Evolutionary conservation across 2,113 vertebrate species (phyloP).

Genomic region (Asarcornis scutulata): DNA sequence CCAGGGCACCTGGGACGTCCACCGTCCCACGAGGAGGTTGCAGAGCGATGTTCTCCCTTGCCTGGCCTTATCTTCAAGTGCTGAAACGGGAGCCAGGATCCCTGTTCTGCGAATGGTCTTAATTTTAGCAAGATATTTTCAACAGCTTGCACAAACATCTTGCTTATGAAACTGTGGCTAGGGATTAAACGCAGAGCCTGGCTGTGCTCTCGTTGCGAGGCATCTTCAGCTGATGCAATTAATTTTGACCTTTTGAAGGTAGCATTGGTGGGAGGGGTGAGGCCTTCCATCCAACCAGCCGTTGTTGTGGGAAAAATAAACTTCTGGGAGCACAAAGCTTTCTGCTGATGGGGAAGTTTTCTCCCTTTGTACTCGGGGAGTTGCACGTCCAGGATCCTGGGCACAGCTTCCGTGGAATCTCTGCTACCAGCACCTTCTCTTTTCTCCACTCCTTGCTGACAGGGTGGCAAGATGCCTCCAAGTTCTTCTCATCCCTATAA

Average conservation of each 20-base stretch:
- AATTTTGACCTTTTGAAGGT: background rate
- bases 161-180: background rate
- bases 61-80: background rate
- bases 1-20: rapidly evolving
- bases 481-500: background rate
- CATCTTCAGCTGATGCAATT: background rate
- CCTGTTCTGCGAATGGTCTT: background rate
- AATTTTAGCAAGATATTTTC: rapidly evolving
- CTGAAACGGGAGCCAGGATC: background rate
- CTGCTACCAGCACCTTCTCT: background rate
- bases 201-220: rapidly evolving
- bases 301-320: background rate
- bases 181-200: background rate
- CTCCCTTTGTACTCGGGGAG: background rate
- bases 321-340: background rate
- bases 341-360: background rate
- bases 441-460: background rate
- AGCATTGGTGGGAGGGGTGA: background rate
- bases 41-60: background rate
- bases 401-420: rapidly evolving
- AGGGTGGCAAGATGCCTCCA: background rate
- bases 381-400: rapidly evolving
- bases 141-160: rapidly evolving
- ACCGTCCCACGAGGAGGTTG: rapidly evolving
- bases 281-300: background rate